Base-by-base conservation (phyloP, 1,140 invertebrate genomes). In the Fopius arisanus region DNA sequence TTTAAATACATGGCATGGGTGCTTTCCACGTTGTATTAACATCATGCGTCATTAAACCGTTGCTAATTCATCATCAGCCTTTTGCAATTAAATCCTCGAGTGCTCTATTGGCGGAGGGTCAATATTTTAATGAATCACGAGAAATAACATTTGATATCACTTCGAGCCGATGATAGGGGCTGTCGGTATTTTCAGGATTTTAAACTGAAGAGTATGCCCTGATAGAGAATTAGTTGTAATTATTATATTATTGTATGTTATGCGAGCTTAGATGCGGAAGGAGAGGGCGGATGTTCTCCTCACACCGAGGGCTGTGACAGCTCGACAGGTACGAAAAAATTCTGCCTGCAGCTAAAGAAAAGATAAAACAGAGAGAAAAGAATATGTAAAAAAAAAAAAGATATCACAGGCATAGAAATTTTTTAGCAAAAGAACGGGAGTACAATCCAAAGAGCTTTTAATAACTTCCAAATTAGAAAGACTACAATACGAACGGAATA, bases 301-400 rank as follows among this genome's bases (percentile, higher is more conserved):
- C 93, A 95, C 89, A 92, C 93, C 84, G 94, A 95, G 88, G 93
- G 93, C 90, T 95, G 94, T 91, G 94, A 95, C 90, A 93, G 94
- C 89, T 93, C 93, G 89, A 93, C 93, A 94, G 94, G 93, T 94
- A 92, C 86, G 83, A 74, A 84, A 79, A 78, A 80, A 79, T 78
- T 82, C 80, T 82, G 83, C 83, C 86, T 88, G 86, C 81, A 84
- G 84, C 80, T 37, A 69, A 51, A 41, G 16, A 19, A 67, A 21
- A 23, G 19, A 54, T 63, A 69, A 16, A 40, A 69, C 54, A 69
- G 65, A 43, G 19, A 72, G 31, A 16, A 72, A 67, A 48, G 10
- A 67, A 21, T 59, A 74, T 33, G 37, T 29, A 19, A 33, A 66
- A 40, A 40, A n/a, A n/a, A n/a, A 59, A 59, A 54, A 54, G 26